Evolutionary conservation across 2,888 invertebrate genomes (phyloP).

Genomic region (Mythimna ferrago): DNA sequence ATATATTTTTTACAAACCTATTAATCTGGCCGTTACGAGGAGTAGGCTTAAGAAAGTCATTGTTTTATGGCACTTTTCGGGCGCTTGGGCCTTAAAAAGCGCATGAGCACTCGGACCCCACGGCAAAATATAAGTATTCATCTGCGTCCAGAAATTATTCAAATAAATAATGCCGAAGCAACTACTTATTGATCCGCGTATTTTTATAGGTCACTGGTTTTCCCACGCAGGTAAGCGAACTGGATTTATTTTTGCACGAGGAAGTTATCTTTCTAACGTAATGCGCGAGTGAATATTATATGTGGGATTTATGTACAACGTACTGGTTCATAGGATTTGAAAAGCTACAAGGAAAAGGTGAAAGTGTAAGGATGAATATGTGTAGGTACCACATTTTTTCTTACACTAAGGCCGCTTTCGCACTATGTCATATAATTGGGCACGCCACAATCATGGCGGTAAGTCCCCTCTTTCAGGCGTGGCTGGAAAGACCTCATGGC

Average conservation of each 20-base stretch:
- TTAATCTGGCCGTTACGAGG: too few species aligned
- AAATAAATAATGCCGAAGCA: slow-evolving; percentile 32
- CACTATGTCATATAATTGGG: too few species aligned
- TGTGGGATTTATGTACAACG: slow-evolving; percentile 38
- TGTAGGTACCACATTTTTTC: neutral
- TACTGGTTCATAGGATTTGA: slow-evolving; percentile 30
- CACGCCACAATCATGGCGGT: too few species aligned
- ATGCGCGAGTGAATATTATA: slow-evolving; percentile 46
- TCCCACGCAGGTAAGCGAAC: slow-evolving; percentile 51
- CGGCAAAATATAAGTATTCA: too few species aligned
- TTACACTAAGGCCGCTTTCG: too few species aligned
- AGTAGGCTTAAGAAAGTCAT: too few species aligned
- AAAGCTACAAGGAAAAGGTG: slow-evolving; percentile 25
- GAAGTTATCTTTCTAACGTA: slow-evolving; percentile 52
- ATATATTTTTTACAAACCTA: too few species aligned
- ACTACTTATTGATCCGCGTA: slow-evolving; percentile 49
- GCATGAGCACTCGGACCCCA: too few species aligned
- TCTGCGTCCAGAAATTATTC: neutral
- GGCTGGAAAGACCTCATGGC: too few species aligned
- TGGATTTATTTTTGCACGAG: slow-evolving; percentile 54
- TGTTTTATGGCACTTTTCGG: too few species aligned
- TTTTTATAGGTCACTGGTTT: slow-evolving; percentile 60
- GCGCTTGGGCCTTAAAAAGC: too few species aligned
- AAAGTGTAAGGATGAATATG: slow-evolving; percentile 21
- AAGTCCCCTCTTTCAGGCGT: too few species aligned